phyloP scores from a whole-genome alignment of 2,113 vertebrate genomes.

The Podiceps cristatus region DNA sequence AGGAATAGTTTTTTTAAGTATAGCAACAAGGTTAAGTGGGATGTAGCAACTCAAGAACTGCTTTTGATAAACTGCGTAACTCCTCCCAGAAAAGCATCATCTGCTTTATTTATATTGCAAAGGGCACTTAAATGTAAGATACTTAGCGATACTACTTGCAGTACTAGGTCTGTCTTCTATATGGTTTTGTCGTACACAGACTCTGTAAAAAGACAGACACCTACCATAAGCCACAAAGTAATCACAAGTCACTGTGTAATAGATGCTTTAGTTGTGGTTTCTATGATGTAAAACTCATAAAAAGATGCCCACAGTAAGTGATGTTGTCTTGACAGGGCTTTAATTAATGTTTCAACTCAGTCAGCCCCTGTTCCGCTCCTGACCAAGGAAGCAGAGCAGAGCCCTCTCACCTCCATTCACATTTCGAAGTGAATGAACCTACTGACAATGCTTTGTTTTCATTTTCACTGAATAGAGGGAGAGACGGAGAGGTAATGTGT shows the following conservation, averaged over 20 bases:
- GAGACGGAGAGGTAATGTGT: background rate
- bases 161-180: background rate
- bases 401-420: background rate
- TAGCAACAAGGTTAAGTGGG: background rate
- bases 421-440: slow-evolving; percentile 11
- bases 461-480: background rate
- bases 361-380: background rate
- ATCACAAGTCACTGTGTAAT: background rate
- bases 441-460: background rate
- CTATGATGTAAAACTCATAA: background rate
- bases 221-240: background rate
- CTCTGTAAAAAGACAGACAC: background rate
- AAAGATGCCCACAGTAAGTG: background rate
- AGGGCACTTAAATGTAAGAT: background rate
- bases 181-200: background rate
- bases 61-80: background rate
- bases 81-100: background rate
- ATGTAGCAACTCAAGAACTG: background rate
- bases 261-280: background rate
- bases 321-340: background rate
- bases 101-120: background rate
- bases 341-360: background rate
- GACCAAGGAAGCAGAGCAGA: background rate
- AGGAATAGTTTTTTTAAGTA: background rate
- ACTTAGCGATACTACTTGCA: background rate